phyloP scores from a whole-genome alignment of 2,888 invertebrate genomes.

The Drosophila diplacantha region DNA sequence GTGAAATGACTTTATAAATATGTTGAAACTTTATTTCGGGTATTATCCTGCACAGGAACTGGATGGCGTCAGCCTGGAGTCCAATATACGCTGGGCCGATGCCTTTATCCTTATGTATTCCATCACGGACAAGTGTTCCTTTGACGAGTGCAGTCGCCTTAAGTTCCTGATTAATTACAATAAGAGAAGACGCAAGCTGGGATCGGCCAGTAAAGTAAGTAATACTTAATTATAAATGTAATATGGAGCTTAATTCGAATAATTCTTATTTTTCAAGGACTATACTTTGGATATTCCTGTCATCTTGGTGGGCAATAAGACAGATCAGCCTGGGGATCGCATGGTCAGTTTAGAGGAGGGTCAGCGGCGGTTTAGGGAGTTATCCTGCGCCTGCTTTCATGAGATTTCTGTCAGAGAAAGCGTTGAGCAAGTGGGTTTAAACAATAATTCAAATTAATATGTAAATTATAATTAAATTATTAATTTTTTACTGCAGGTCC shows the following conservation, averaged over 20 bases:
- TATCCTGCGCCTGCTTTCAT: constrained; percentile 89
- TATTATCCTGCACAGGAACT: constrained; percentile 79
- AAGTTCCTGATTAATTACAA: constrained; percentile 90
- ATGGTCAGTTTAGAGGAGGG: constrained; percentile 89
- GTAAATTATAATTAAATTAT: neutral
- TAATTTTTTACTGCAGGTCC: constrained; percentile 80
- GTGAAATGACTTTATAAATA: constrained; percentile 61
- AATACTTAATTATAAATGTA: neutral
- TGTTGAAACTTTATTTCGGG: neutral
- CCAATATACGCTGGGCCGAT: constrained; percentile 92
- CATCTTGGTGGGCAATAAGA: constrained; percentile 89
- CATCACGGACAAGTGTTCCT: constrained; percentile 92
- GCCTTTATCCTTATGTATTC: constrained; percentile 92
- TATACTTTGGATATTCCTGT: constrained; percentile 84
- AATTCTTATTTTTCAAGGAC: constrained; percentile 79
- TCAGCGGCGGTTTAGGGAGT: constrained; percentile 85
- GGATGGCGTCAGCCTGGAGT: constrained; percentile 84
- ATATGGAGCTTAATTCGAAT: neutral
- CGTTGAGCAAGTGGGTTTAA: constrained; percentile 83
- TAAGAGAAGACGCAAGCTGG: constrained; percentile 83
- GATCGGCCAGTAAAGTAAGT: constrained; percentile 80
- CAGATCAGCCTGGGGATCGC: constrained; percentile 86
- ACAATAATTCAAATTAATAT: neutral
- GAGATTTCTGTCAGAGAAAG: constrained; percentile 91
- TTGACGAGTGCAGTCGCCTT: constrained; percentile 89